These are phyloP conservation scores for Hymenopus coronatus DNA, from an alignment of 2,888 invertebrate genomes.

Conservation along the genomic window DNA sequence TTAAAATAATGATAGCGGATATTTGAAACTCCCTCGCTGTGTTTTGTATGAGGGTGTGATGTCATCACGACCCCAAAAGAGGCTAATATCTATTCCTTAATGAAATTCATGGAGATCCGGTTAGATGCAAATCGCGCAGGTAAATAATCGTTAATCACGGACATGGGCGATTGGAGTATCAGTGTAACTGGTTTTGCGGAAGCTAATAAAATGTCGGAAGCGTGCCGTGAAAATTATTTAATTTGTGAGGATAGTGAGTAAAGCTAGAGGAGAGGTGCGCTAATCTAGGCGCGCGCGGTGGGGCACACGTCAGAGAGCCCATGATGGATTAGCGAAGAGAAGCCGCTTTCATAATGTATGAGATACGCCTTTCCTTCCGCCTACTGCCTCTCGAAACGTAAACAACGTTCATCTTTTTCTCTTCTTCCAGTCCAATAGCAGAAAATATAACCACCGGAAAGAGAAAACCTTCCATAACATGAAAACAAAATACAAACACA, in stretches of 20 bases:
- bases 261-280: not conserved
- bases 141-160: not conserved
- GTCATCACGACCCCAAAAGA: not conserved
- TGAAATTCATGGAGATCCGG: not conserved
- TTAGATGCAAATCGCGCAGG: not conserved
- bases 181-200: not conserved
- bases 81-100: not conserved
- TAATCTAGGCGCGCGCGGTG: not conserved
- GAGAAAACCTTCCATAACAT: too few relatives aligned
- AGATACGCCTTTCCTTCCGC: not conserved
- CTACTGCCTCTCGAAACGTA: not conserved
- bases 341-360: slow-evolving; percentile 7
- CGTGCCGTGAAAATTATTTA: not conserved
- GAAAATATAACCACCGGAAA: too few relatives aligned
- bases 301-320: not conserved
- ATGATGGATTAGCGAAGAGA: not conserved
- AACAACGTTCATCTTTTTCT: not conserved
- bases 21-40: too few relatives aligned
- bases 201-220: not conserved
- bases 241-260: not conserved
- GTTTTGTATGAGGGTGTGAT: not conserved
- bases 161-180: not conserved
- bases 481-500: too few relatives aligned
- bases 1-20: too few relatives aligned
- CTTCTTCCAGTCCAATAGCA: not conserved